Percentiles rank a stretch among this genome's conserved stretches.
Evolutionary conservation across 2,113 vertebrate genomes (phyloP).

Genomic region (Cettia cetti): DNA sequence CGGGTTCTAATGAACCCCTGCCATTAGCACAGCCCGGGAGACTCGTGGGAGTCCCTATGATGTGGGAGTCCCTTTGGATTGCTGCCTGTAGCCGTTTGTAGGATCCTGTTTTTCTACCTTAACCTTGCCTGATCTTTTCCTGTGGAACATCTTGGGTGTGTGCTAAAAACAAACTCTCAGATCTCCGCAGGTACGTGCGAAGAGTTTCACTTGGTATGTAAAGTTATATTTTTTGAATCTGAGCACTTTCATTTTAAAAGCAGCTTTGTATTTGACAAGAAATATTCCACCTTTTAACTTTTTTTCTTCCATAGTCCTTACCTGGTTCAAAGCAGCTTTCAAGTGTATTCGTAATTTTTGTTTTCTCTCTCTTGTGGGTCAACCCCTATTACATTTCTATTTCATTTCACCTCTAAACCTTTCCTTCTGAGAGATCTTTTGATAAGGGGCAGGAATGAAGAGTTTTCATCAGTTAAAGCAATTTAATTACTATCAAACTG

Average conservation of each 20-base stretch:
- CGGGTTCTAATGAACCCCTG: accelerated
- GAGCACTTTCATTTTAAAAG: neutral
- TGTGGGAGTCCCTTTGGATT: neutral
- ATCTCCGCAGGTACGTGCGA: neutral
- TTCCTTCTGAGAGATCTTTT: neutral
- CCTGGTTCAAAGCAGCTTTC: neutral
- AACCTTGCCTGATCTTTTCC: neutral
- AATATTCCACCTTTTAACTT: neutral
- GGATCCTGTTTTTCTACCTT: neutral
- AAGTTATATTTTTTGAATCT: neutral
- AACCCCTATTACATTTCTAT: neutral
- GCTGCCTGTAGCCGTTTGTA: neutral
- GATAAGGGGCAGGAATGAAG: neutral
- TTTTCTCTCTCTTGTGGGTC: neutral
- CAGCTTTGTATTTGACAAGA: neutral
- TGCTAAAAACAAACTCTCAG: neutral
- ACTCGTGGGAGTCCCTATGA: accelerated
- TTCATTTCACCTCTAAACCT: neutral
- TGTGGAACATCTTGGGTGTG: neutral
- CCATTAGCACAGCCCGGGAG: neutral
- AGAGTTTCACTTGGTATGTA: neutral
- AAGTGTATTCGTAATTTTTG: neutral
- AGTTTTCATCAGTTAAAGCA: neutral
- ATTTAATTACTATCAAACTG: neutral
- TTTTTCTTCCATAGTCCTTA: neutral